Evolutionary conservation across 1,140 invertebrate species (phyloP), one percentile per base, ranked within the genome.

Genomic region (Acromyrmex charruanus): DNA sequence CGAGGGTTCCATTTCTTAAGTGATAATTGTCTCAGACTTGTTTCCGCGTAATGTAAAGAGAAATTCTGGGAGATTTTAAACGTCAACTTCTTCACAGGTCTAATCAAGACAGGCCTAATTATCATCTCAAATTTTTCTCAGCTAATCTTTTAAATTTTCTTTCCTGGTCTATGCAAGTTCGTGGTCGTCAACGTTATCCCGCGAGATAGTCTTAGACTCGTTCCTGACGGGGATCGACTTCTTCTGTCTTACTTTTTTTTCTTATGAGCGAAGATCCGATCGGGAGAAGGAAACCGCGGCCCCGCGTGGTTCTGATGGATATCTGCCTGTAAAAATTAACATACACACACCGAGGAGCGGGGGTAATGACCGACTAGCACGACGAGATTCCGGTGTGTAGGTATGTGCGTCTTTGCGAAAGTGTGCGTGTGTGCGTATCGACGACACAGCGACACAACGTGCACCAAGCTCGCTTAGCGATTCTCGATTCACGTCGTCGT

Each of bases 381-480:
- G 74, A 58, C 74, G 74, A 28, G 77, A 55, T 69, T 58, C 85
- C 53, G 5, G 31, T n/a, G 55, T 31, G 14, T 53, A 77, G 51
- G 18, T 72, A 71, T 6, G 28, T 28, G 61, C 55, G 39, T 80
- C 68, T 77, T 25, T 35, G 53, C 51, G 35, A 39, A 59, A 51
- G 61, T 63, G 28, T 35, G 69, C 77, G 77, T 80, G 74, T 35
- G 53, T 53, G 71, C 75, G 82, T 90, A 75, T 81, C 86, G 87
- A 85, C 87, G 90, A 90, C 90, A 87, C 39, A 21, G 74, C 80
- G 89, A 80, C 82, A 80, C 82, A 89, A 87, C 87, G 85, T n/a
- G 69, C 82, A 89, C 89, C 89, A 90, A 77, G 69, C 87, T 87
- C 85, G 77, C 87, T 25, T 81, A 77, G 39, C 89, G 90, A 90